A percentile compares a stretch with the other conserved stretches of the same genome.
Evolutionary conservation across 2,888 invertebrate species (phyloP).

Genomic region (Crossocerus cetratus): DNA sequence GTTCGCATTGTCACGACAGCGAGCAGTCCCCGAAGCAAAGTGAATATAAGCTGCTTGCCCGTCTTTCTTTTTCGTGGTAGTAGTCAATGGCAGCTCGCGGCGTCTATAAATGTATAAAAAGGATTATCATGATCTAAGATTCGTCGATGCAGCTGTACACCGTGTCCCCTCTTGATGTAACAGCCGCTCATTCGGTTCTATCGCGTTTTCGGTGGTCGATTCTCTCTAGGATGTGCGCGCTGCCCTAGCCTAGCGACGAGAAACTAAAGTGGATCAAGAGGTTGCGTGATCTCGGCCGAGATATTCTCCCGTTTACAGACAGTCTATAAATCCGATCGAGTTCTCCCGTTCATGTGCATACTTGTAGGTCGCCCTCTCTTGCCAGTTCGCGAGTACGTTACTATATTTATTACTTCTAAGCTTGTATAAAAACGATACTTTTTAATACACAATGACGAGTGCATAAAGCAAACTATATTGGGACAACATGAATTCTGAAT

Average conservation of each 20-base stretch:
- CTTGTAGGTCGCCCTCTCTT: slow-evolving; percentile 13
- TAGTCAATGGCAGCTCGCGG: slow-evolving; percentile 10
- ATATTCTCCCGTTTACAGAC: slow-evolving; percentile 12
- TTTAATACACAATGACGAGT: slow-evolving; percentile 62
- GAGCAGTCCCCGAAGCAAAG: neutral
- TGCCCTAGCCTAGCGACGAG: slow-evolving; percentile 5
- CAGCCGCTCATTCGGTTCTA: too few species aligned
- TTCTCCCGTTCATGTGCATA: slow-evolving; percentile 1
- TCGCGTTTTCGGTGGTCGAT: too few species aligned
- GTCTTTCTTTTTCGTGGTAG: neutral
- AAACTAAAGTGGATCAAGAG: neutral
- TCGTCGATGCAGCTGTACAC: slow-evolving; percentile 8
- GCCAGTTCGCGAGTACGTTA: slow-evolving; percentile 23
- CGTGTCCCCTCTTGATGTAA: too few species aligned
- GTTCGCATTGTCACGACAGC: slow-evolving; percentile 1
- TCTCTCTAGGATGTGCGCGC: neutral
- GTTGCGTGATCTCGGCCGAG: slow-evolving; percentile 11
- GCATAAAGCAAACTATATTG: slow-evolving; percentile 67
- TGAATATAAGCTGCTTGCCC: neutral
- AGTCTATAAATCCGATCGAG: neutral
- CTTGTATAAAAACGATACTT: slow-evolving; percentile 63
- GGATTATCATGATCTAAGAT: slow-evolving; percentile 32
- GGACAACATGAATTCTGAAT: slow-evolving; percentile 67
- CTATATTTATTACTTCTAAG: slow-evolving; percentile 49
- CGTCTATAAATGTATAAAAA: slow-evolving; percentile 56